Percentiles rank a stretch among this genome's conserved stretches.
Conservation (phyloP, 2,888 invertebrate species). For the Julus scanicus region DNA sequence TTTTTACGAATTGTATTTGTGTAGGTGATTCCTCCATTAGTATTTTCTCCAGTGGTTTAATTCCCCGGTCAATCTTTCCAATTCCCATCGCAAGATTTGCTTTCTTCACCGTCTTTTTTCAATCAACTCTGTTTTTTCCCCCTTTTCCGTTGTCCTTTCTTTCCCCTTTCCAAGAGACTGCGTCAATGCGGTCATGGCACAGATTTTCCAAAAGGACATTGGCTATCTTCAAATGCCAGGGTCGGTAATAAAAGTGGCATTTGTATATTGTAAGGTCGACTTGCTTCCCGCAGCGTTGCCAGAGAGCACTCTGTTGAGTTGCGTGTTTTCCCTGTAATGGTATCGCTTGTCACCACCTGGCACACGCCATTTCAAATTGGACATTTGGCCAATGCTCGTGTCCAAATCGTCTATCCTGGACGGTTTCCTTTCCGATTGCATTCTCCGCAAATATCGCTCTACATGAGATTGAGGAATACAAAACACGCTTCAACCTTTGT, state of each 20-base stretch:
- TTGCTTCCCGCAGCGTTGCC: slow-evolving; percentile 42
- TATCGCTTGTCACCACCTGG: slow-evolving; percentile 52
- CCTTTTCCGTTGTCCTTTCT: not conserved
- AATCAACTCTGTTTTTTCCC: not conserved
- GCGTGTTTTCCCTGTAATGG: slow-evolving; percentile 41
- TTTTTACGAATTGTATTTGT: not conserved
- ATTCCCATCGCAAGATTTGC: slow-evolving; percentile 45
- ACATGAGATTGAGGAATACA: slow-evolving; percentile 27
- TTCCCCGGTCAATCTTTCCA: slow-evolving; percentile 44
- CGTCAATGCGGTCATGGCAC: slow-evolving; percentile 44
- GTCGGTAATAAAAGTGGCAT: slow-evolving; percentile 46
- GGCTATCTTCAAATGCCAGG: slow-evolving; percentile 52
- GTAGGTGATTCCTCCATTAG: not conserved
- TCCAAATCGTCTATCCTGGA: slow-evolving; percentile 45
- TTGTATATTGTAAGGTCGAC: slow-evolving; percentile 50
- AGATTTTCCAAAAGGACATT: slow-evolving; percentile 48
- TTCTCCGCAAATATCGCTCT: slow-evolving; percentile 39
- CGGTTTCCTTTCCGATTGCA: slow-evolving; percentile 46
- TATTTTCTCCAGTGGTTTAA: slow-evolving; percentile 25
- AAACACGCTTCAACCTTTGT: slow-evolving; percentile 38
- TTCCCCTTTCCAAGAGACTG: slow-evolving; percentile 37
- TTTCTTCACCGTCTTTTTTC: slow-evolving; percentile 38
- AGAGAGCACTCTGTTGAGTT: not conserved
- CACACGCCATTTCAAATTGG: slow-evolving; percentile 40
- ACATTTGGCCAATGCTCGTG: slow-evolving; percentile 30